Percentiles rank a stretch among this genome's conserved stretches.
Conservation (phyloP, 2,888 invertebrate genomes). For the Hoplodrina blanda region DNA sequence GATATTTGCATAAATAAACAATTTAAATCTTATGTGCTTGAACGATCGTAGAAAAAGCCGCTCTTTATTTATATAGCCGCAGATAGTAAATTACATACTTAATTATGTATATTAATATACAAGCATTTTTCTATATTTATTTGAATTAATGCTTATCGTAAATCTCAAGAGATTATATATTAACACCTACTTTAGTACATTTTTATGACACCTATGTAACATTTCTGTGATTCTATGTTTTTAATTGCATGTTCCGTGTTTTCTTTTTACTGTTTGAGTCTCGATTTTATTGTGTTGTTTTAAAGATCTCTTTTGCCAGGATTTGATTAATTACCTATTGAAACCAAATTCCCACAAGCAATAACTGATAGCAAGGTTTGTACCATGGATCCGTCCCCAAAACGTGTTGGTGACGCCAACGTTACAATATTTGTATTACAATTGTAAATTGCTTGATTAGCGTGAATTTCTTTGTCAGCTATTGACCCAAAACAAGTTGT, state of each 20-base stretch:
- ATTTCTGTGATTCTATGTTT: not conserved
- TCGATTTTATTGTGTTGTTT: not conserved
- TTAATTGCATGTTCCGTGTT: not conserved
- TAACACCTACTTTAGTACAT: constrained; percentile 32
- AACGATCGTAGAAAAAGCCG: constrained; percentile 27
- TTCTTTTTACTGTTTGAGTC: not conserved
- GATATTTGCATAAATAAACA: constrained; percentile 54
- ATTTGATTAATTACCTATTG: not conserved
- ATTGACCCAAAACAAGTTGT: too few species aligned
- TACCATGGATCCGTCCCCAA: too few species aligned
- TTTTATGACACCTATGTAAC: constrained; percentile 21
- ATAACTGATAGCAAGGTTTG: not conserved
- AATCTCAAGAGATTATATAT: constrained; percentile 24
- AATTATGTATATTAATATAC: constrained; percentile 21
- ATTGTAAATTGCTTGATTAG: too few species aligned
- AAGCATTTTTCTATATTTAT: constrained; percentile 43
- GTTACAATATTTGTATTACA: too few species aligned
- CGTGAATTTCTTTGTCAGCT: too few species aligned
- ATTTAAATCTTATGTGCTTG: constrained; percentile 39
- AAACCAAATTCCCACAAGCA: not conserved
- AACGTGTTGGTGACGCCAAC: too few species aligned
- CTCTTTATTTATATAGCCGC: constrained; percentile 37
- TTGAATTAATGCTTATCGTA: constrained; percentile 33
- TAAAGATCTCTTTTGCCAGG: not conserved
- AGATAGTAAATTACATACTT: constrained; percentile 27